Base-by-base conservation (phyloP, 1,140 invertebrate genomes). In the Teleopsis dalmanni region DNA sequence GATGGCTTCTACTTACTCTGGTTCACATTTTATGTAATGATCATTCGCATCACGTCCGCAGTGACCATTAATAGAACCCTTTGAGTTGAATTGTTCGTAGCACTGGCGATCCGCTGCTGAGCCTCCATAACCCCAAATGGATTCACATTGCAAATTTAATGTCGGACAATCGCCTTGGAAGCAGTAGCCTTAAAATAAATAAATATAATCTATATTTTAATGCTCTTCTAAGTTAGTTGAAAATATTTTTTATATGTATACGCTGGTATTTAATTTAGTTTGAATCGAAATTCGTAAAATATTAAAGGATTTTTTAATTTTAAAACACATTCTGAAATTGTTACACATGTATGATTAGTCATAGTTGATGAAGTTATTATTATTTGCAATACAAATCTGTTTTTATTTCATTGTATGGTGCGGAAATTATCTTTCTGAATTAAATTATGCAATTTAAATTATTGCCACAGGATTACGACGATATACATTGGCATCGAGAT, bases 61-160 rank as follows among this genome's bases (percentile, higher is more conserved):
- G 70, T 97, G 91, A 1, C 93, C 94, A 57, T 87, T 93, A 42
- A 89, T 85, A 4, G 88, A 89, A 10, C 94, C 94, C 61, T 94
- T 90, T 0, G 88, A 86, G 71, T 97, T 97, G 72, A 95, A 96
- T 63, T 91, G 83, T 51, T 92, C 85, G 72, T 87, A 97, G 73
- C 93, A 97, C 55, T 91, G 80, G 35, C 80, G 76, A 63, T 94
- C 88, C 3, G 85, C 87, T 0, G 82, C 81, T 42, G 78, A 72
- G 2, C 84, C 83, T 6, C 84, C 86, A 57, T 83, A 81, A 9
- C 93, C 93, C 95, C 95, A 97, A 49, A 97, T 88, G 45, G 81
- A 78, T 62, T 88, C 83, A 69, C 94, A 97, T 65, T 97, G 93
- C 10, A 85, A 66, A 47, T 83, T 78, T 9, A 92, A 68, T 3